Evolutionary conservation across 2,888 invertebrate species (phyloP), one percentile per base, ranked within the genome.

Genomic region (Mythimna lalbum): DNA sequence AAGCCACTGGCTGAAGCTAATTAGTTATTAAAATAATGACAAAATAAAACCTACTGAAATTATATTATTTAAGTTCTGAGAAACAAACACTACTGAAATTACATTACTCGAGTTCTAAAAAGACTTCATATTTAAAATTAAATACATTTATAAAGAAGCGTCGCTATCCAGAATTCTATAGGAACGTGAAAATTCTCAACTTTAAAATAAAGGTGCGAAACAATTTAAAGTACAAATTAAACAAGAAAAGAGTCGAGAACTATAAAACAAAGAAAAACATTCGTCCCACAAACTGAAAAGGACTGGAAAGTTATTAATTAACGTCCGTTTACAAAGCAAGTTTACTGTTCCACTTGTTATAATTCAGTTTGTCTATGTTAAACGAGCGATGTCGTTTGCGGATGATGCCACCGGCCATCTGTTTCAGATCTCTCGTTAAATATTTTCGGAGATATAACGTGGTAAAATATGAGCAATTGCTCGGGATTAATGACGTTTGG

Each of bases 301-400:
- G 78, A 75, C 63, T 81, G 69, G 69, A 72, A 83, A 86, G 75
- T 83, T 82, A 83, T 82, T 83, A 86, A 85, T 87, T 84, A 86
- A 80, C 68, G 79, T 73, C 69, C 71, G 73, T 78, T 78, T 70
- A 79, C 80, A 77, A 76, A 81, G 80, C 64, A 80, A 80, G 73
- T 80, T 80, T 78, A 78, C 68, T 49, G 80, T 73, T 78, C 66
- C 60, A 66, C 74, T 78, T 72, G 69, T 76, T 71, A 69, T 67
- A 77, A 69, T 76, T 72, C 43, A 76, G 72, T 77, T 80, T 63
- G 62, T 69, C 64, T 69, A 69, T 70, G 65, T 65, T 69, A 74
- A 79, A 75, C 69, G 74, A 69, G 59, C 55, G 77, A 79, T 79
- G 56, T 69, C 69, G 53, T 69, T 80, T 68, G 70, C 69, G 63